Evolutionary conservation across 2,797 vertebrate genomes (phyloP).

Genomic region (Agapornis canus): DNA sequence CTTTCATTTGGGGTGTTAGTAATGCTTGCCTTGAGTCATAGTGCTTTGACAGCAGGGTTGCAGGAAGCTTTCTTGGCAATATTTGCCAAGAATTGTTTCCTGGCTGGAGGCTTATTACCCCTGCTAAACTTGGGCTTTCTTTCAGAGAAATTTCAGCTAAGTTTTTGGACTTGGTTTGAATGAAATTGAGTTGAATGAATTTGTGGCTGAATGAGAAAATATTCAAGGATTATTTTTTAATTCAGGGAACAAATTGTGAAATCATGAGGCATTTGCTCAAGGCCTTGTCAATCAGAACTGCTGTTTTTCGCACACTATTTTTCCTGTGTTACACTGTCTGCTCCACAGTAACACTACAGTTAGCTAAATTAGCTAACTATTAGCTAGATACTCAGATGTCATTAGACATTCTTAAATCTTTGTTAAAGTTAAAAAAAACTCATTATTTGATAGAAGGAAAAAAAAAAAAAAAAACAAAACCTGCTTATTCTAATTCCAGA

Average conservation of each 20-base stretch:
- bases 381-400: not conserved
- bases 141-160: not conserved
- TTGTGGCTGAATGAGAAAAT: not conserved
- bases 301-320: not conserved
- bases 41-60: not conserved
- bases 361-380: conserved; percentile 2
- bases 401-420: conserved; percentile 1
- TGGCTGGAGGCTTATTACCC: not conserved
- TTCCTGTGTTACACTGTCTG: not conserved
- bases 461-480: not conserved
- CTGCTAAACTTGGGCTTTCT: not conserved
- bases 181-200: not conserved
- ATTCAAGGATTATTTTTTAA: not conserved
- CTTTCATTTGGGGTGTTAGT: not conserved
- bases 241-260: not conserved
- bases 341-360: not conserved
- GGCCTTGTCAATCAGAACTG: not conserved
- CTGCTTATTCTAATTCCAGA: not conserved
- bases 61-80: not conserved
- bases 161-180: not conserved
- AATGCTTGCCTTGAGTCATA: not conserved
- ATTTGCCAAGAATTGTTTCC: not conserved
- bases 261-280: not conserved
- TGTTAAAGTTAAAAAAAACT: not conserved
- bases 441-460: not conserved